Evolutionary conservation across 2,113 vertebrate species (phyloP).

Genomic region (Nestor notabilis): DNA sequence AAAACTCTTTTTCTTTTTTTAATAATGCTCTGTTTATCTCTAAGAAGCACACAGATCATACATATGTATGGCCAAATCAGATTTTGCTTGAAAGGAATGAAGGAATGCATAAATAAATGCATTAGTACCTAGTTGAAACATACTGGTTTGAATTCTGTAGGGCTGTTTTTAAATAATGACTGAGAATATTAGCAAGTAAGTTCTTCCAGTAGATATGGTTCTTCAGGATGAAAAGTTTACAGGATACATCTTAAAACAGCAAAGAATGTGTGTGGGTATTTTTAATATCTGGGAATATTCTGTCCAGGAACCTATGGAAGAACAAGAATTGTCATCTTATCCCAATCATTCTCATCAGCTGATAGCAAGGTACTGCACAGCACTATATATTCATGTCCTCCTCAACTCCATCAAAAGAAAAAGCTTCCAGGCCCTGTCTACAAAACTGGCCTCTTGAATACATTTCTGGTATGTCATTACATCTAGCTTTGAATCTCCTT

Average conservation of each 20-base stretch:
- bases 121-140: background rate
- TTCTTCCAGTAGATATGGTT: background rate
- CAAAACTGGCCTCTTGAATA: background rate
- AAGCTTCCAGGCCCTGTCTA: background rate
- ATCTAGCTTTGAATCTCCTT: background rate
- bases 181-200: background rate
- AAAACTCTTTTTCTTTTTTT: background rate
- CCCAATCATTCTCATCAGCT: background rate
- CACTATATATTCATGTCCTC: background rate
- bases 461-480: background rate
- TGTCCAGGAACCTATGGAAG: background rate
- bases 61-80: constrained; percentile 24
- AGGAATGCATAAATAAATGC: constrained; percentile 44
- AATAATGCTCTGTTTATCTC: background rate
- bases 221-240: background rate
- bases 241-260: background rate
- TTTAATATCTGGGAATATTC: background rate
- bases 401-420: background rate
- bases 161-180: background rate
- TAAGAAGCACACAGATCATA: background rate
- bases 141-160: background rate
- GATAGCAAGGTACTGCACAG: background rate
- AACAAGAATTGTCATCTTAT: background rate
- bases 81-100: constrained; percentile 1
- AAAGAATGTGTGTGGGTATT: background rate